These are phyloP conservation scores for Cyanocitta stelleri DNA, from an alignment of 2,113 vertebrate genomes.

Conservation along the genomic window DNA sequence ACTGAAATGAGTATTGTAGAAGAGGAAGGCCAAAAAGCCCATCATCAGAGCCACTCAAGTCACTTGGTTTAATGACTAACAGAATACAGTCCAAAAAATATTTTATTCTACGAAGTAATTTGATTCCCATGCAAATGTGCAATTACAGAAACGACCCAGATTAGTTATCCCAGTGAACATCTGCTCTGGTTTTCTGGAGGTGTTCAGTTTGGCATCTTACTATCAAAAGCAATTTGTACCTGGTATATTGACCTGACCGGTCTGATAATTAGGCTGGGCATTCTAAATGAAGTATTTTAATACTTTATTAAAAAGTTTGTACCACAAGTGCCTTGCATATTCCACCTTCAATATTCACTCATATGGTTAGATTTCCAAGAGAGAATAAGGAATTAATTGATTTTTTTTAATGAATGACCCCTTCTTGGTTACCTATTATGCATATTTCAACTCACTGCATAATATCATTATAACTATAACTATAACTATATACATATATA, in stretches of 20 bases:
- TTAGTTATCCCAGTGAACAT: constrained; percentile 22
- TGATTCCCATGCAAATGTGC: neutral
- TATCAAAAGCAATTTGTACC: neutral
- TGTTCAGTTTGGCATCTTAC: neutral
- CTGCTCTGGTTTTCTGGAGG: constrained; percentile 11
- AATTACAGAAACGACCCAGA: constrained; percentile 7
- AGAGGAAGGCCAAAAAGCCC: neutral
- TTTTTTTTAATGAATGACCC: neutral
- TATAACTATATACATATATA: too few species aligned
- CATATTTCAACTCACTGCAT: neutral
- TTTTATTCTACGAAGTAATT: neutral
- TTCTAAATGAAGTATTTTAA: neutral
- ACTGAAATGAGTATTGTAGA: neutral
- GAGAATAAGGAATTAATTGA: neutral
- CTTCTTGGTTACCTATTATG: neutral
- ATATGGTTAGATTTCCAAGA: neutral
- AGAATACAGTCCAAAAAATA: neutral
- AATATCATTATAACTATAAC: neutral
- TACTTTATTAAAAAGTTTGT: neutral
- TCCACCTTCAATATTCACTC: neutral
- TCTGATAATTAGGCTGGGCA: neutral
- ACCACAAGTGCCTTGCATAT: neutral
- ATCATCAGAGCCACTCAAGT: neutral
- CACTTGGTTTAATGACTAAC: neutral
- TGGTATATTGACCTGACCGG: neutral